Conservation (phyloP, 1,140 invertebrate species). For the Pararge aegeria region DNA sequence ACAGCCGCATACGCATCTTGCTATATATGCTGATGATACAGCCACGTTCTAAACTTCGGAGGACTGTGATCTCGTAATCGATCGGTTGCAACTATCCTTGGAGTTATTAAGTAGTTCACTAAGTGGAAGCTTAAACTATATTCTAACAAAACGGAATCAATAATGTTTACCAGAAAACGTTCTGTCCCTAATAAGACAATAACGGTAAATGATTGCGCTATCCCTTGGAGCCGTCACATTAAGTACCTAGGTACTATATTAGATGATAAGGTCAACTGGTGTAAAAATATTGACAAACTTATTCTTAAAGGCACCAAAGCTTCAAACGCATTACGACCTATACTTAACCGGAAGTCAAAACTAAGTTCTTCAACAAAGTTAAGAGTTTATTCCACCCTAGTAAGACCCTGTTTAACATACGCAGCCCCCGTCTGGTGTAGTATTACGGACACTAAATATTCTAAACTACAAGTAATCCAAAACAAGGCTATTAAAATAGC, state of each 20-base stretch:
- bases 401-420: neutral
- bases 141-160: no score
- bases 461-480: conserved; percentile 1
- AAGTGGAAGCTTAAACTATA: no score
- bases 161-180: no score
- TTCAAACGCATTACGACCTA: neutral
- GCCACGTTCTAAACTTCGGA: no score
- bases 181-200: no score
- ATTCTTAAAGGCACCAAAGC: neutral
- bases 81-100: no score
- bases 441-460: neutral
- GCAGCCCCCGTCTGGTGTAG: conserved; percentile 6
- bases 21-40: no score
- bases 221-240: no score
- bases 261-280: neutral
- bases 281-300: neutral
- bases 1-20: no score
- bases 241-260: neutral
- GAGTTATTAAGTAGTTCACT: no score
- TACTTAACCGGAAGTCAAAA: neutral
- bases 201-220: no score
- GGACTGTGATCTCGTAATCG: no score
- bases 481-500: neutral
- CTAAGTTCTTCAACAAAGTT: neutral
- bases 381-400: neutral